phyloP scores from a whole-genome alignment of 53 echinoderm and acorn worm species.

The Arbacia lixula region DNA sequence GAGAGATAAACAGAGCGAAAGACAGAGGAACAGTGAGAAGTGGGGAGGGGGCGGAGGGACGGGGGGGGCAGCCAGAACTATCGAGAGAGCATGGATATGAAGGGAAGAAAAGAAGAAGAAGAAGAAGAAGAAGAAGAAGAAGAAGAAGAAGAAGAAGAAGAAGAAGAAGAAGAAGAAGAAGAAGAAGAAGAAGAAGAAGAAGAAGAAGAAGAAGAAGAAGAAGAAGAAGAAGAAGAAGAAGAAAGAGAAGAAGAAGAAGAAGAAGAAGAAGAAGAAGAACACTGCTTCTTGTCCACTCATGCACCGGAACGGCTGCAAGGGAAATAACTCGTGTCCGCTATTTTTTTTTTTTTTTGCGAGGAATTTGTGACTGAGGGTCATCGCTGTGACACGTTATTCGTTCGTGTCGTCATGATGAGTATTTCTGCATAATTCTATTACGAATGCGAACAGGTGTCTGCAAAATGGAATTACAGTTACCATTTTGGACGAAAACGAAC shows the following conservation, averaged over 20 bases:
- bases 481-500: not conserved
- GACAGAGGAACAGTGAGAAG: not conserved
- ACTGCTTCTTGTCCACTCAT: slow-evolving; percentile 21
- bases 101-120: slow-evolving; percentile 21
- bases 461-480: slow-evolving; percentile 10
- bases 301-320: slow-evolving; percentile 1
- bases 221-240: slow-evolving; percentile 35
- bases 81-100: no score
- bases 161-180: slow-evolving; percentile 33
- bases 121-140: slow-evolving; percentile 33
- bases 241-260: slow-evolving; percentile 8
- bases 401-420: slow-evolving; percentile 2
- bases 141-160: slow-evolving; percentile 33
- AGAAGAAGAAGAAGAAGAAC: slow-evolving; percentile 9
- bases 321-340: slow-evolving; percentile 31
- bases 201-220: slow-evolving; percentile 33
- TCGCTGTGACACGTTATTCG: not conserved
- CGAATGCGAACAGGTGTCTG: slow-evolving; percentile 1
- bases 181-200: slow-evolving; percentile 33
- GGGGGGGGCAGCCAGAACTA: no score
- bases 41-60: not conserved
- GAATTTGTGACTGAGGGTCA: not conserved
- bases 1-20: not conserved
- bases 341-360: not conserved
- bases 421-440: slow-evolving; percentile 17